These are phyloP conservation scores for Dinoponera quadriceps DNA, from an alignment of 1,140 invertebrate genomes.

Conservation along the genomic window DNA sequence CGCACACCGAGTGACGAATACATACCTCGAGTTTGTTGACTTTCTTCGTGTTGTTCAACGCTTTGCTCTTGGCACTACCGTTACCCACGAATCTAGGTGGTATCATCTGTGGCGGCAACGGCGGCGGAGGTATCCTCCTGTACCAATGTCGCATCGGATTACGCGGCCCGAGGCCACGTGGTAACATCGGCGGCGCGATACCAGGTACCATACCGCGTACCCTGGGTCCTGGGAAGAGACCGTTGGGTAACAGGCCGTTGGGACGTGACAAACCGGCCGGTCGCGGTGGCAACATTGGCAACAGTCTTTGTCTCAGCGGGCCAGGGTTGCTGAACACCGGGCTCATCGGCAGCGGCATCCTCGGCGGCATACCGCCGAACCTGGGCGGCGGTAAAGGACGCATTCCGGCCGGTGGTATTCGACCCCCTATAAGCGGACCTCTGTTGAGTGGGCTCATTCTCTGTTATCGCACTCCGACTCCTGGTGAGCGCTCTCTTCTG, in stretches of 20 bases:
- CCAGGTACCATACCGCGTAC: slow-evolving; percentile 68
- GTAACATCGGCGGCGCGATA: slow-evolving; percentile 73
- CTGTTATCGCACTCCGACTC: not conserved
- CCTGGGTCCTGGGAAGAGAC: slow-evolving; percentile 73
- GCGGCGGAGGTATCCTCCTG: slow-evolving; percentile 61
- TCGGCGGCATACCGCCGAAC: slow-evolving; percentile 74
- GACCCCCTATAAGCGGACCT: slow-evolving; percentile 74
- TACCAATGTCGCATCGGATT: slow-evolving; percentile 75
- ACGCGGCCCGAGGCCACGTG: slow-evolving; percentile 73
- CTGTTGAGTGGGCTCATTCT: slow-evolving; percentile 79
- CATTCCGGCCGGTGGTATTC: slow-evolving; percentile 72
- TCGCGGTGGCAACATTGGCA: slow-evolving; percentile 67
- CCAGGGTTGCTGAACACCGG: slow-evolving; percentile 73
- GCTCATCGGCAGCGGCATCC: slow-evolving; percentile 72
- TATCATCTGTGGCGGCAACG: slow-evolving; percentile 67
- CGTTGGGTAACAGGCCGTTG: slow-evolving; percentile 68
- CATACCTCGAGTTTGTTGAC: slow-evolving; percentile 78
- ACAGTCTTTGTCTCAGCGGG: slow-evolving; percentile 72
- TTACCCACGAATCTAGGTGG: slow-evolving; percentile 75
- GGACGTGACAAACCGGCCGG: slow-evolving; percentile 68
- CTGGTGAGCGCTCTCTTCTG: too few relatives aligned
- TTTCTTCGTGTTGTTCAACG: slow-evolving; percentile 75
- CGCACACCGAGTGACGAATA: not conserved
- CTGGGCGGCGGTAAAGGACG: slow-evolving; percentile 75
- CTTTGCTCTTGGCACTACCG: slow-evolving; percentile 73